These are phyloP conservation scores for Dasyprocta punctata DNA, from an alignment of 2,113 vertebrate species.

Conservation along the genomic window DNA sequence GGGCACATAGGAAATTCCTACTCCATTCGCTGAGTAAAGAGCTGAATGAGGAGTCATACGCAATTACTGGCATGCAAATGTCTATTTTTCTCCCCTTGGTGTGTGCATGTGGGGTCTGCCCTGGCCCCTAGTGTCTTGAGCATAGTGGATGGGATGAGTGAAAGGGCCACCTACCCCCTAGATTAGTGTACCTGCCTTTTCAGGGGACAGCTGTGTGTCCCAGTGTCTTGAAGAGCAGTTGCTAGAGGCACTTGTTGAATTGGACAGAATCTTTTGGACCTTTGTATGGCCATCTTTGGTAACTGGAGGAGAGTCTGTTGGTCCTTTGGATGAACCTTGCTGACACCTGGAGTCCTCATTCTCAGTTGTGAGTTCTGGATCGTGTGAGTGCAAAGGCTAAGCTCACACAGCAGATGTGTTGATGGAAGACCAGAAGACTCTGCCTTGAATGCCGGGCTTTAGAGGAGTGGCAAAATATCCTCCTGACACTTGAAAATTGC, in stretches of 20 bases:
- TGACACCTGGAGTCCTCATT: background rate
- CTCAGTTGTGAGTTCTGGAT: slow-evolving; percentile 30
- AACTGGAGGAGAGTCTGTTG: background rate
- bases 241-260: background rate
- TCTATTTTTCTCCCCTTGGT: background rate
- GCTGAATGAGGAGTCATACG: background rate
- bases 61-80: accelerated
- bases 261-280: background rate
- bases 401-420: slow-evolving; percentile 52
- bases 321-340: background rate
- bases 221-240: background rate
- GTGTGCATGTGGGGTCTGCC: background rate
- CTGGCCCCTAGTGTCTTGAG: too few relatives aligned
- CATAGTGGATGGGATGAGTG: background rate
- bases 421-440: slow-evolving; percentile 51
- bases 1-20: background rate
- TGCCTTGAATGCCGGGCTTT: background rate
- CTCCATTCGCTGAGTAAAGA: background rate
- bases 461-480: background rate
- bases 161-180: background rate
- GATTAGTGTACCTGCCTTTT: background rate
- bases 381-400: background rate
- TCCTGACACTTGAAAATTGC: slow-evolving; percentile 79
- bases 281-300: too few relatives aligned
- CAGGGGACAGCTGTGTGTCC: background rate